These are phyloP conservation scores for Labeo calbasu DNA, from an alignment of 2,797 vertebrate species.

Conservation along the genomic window DNA sequence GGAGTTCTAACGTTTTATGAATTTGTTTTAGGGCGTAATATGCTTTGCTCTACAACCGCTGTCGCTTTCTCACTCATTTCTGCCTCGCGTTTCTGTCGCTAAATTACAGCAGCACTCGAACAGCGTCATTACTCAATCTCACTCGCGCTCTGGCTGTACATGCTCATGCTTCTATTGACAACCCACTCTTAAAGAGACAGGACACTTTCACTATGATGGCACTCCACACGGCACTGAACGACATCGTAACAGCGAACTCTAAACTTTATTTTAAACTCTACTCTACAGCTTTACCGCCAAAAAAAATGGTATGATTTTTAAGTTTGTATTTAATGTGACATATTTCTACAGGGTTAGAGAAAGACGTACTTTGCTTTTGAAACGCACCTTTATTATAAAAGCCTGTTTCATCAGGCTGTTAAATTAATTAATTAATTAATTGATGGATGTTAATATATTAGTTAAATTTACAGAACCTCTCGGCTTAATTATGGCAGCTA, in stretches of 20 bases:
- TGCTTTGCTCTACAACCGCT: not conserved
- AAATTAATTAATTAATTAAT: not conserved
- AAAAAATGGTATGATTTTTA: no score
- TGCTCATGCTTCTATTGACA: slow-evolving; percentile 51
- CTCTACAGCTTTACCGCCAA: not conserved
- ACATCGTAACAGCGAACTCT: not conserved
- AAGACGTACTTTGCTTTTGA: not conserved
- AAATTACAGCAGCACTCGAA: slow-evolving; percentile 51
- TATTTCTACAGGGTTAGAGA: not conserved
- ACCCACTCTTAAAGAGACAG: slow-evolving; percentile 80
- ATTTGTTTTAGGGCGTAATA: not conserved
- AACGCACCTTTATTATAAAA: slow-evolving; percentile 1
- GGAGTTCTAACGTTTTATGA: not conserved
- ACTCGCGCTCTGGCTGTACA: slow-evolving; percentile 55
- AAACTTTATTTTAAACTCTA: not conserved
- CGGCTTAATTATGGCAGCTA: not conserved
- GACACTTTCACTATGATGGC: not conserved
- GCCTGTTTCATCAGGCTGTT: not conserved
- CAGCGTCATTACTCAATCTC: slow-evolving; percentile 57
- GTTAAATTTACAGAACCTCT: not conserved
- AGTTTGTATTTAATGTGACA: not conserved
- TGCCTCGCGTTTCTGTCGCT: not conserved
- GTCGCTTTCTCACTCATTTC: slow-evolving; percentile 5
- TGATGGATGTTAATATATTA: not conserved
- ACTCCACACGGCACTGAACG: not conserved